Conservation (phyloP, 64 coral and sea anemone species). For the Dendronephthya gigantea region DNA sequence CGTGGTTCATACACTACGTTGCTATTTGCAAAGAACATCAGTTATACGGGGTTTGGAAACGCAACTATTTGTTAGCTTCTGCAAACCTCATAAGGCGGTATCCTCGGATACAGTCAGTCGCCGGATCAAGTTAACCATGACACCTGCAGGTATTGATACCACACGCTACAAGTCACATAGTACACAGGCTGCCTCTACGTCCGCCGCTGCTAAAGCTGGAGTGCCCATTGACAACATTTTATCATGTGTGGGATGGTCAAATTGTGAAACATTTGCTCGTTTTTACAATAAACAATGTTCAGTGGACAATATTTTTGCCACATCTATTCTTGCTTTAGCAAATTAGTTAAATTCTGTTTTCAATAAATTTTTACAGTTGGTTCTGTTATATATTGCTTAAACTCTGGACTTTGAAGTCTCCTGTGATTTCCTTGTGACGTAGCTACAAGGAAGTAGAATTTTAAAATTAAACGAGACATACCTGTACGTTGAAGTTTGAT, state of each 20-base stretch:
- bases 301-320: not conserved
- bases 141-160: not conserved
- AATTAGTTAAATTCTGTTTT: not conserved
- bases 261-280: constrained; percentile 9
- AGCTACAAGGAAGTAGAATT: not conserved
- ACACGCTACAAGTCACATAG: not conserved
- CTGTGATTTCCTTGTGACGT: no score
- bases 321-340: not conserved
- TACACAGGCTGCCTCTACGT: not conserved
- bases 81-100: constrained; percentile 43
- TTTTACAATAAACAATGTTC: not conserved
- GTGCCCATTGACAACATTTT: not conserved
- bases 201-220: not conserved
- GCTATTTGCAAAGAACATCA: constrained; percentile 28
- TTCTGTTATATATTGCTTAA: not conserved
- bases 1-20: constrained; percentile 25
- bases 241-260: constrained; percentile 9
- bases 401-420: not conserved
- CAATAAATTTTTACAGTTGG: not conserved
- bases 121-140: not conserved
- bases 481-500: no score
- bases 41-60: constrained; percentile 4
- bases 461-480: no score
- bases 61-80: constrained; percentile 37
- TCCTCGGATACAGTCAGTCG: constrained; percentile 19